Conservation (phyloP, 2,888 invertebrate species). For the Aphodius granarius region DNA sequence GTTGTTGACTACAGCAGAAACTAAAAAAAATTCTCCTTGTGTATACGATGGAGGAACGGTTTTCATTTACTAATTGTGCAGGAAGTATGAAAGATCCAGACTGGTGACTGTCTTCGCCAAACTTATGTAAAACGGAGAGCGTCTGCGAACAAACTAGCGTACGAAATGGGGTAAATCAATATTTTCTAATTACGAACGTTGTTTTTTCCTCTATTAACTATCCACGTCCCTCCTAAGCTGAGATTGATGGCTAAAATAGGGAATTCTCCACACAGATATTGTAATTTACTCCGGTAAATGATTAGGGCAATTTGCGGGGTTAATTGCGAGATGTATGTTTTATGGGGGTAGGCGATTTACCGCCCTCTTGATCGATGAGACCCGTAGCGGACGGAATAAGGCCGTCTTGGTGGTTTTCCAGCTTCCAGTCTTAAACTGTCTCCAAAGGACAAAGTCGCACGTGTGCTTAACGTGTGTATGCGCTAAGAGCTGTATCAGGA, state of each 20-base stretch:
- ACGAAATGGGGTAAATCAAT: neutral
- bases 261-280: constrained; percentile 5
- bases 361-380: neutral
- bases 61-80: neutral
- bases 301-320: constrained; percentile 41
- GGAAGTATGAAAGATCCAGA: neutral
- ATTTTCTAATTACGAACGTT: too few species aligned
- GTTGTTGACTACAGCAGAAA: neutral
- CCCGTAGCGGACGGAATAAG: neutral
- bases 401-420: neutral
- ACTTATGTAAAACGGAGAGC: neutral
- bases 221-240: neutral
- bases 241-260: neutral
- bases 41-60: neutral
- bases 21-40: neutral
- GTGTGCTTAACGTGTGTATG: neutral
- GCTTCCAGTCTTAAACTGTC: neutral
- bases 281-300: constrained; percentile 35
- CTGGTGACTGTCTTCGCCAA: neutral
- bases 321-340: constrained; percentile 41
- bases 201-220: neutral
- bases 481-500: neutral
- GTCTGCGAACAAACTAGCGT: neutral
- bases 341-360: constrained; percentile 24
- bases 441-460: neutral